Evolutionary conservation across 2,888 invertebrate species (phyloP), one percentile per base, ranked within the genome.

Genomic region (Subacronicta megacephala): DNA sequence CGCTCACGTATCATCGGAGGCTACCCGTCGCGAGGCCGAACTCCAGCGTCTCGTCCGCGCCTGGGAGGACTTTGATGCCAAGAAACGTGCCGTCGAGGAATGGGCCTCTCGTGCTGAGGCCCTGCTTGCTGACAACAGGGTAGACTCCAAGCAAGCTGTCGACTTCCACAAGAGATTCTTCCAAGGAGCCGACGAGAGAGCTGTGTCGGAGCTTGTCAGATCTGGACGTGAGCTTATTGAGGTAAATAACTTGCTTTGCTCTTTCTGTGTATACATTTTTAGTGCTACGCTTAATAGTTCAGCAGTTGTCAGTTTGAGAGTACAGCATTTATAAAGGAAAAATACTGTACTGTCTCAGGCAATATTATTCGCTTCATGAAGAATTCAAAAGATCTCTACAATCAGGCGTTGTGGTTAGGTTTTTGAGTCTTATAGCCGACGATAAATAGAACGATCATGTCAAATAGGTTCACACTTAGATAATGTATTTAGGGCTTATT

Each of bases 31-130:
- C 94, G 98, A 98, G 75, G 96, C 97, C 44, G 96, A 96, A 52
- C 93, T 99, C 1, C 97, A 97, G 72, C 97, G 97, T 64, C 95
- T 97, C 0, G 95, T 97, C 0, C 95, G 97, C 10, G 96, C 97
- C 45, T 99, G 98, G 98, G 96, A 97, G 44, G 96, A 96, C 63
- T 98, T 97, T 83, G 96, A 96, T 52, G 96, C 96, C 75, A 96
- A 96, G 82, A 97, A 97, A 82, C 95, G 96, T 15, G 95, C 96
- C 7, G 97, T 99, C 0, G 96, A 96, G 16, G 98, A 98, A 69
- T 99, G 99, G 98, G 94, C 99, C 0, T 95, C 96, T 0, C 95
- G 97, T 43, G 98, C 99, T 0, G 97, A 98, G 75, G 96, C 96
- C 3, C 89, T 98, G 35, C 95, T 98, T 15, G 95, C 96, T 0